Base-by-base conservation (phyloP, 2,888 invertebrate species). In the Buathra laborator region DNA sequence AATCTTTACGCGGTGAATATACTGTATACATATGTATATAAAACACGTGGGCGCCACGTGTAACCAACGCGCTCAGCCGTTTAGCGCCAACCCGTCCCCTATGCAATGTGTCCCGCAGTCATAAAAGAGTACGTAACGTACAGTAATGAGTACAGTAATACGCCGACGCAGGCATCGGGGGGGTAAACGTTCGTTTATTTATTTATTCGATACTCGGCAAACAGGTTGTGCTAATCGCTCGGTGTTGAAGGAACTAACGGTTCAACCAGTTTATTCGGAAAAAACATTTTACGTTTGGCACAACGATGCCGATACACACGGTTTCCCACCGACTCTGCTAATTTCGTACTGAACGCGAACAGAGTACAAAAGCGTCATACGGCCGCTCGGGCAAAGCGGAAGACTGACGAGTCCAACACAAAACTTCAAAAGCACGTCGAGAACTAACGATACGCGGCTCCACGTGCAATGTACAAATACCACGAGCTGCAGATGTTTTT, bases 191-290 rank as follows among this genome's bases (percentile, higher is more conserved):
- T 59, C 72, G 77, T 84, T 84, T 77, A 84, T 84, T 84, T 84
- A 76, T 84, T 84, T 81, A 84, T 81, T 48, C 81, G 77, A 68
- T 72, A 77, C 68, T 77, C 81, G 68, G 72, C 72, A 84, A 84
- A 81, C 84, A 84, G 68, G 76, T 68, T 81, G 76, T 37, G 76
- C 81, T 84, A 72, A 81, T 84, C 81, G 81, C 64, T 51, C 76
- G 81, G 43, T 76, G 74, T 24, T 24, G 59, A 46, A 19, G 59
- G 43, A 74, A 24, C 59, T 62, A 67, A 44, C 75, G 32, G 32
- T 51, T 19, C 46, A 32, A 51, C 62, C 75, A 64, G 75, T 64
- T 64, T 75, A 64, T 16, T 37, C n/a, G 37, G 76, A 53, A 56
- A 67, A 43, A 29, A 68, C 24, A 64, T 76, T 76, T 66, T 64